Conservation (phyloP, 2,888 invertebrate species). For the Agrochola circellaris region DNA sequence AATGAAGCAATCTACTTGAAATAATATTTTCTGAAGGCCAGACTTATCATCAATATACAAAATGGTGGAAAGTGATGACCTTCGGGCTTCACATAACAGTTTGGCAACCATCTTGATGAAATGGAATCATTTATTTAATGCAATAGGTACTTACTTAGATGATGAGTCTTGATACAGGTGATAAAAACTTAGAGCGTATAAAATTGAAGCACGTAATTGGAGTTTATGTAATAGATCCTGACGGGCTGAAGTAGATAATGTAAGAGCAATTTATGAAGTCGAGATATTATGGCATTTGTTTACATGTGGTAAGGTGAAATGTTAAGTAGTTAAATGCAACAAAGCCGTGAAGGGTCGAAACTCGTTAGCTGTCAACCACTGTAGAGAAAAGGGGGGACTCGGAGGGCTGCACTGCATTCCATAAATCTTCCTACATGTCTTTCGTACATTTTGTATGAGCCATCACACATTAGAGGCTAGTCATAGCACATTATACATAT, state of each 20-base stretch:
- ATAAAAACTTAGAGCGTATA: conserved; percentile 2
- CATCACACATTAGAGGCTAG: too few relatives aligned
- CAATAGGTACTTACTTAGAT: background rate
- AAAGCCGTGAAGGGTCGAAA: conserved; percentile 1
- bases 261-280: background rate
- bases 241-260: background rate
- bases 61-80: conserved; percentile 35
- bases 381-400: background rate
- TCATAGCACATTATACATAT: too few relatives aligned
- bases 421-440: too few relatives aligned
- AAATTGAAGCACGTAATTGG: conserved; percentile 16
- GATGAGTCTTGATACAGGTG: conserved; percentile 2
- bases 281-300: background rate
- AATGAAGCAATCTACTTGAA: conserved; percentile 32
- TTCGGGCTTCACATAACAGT: conserved; percentile 31
- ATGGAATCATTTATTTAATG: conserved; percentile 26
- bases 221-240: background rate
- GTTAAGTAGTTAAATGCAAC: background rate
- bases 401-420: too few relatives aligned
- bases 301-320: background rate
- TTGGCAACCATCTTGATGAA: conserved; percentile 30
- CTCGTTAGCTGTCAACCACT: background rate
- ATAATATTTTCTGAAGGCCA: conserved; percentile 40
- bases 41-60: conserved; percentile 28
- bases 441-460: too few relatives aligned